Evolutionary conservation across 2,888 invertebrate species (phyloP).

Genomic region (Drosophila recens): DNA sequence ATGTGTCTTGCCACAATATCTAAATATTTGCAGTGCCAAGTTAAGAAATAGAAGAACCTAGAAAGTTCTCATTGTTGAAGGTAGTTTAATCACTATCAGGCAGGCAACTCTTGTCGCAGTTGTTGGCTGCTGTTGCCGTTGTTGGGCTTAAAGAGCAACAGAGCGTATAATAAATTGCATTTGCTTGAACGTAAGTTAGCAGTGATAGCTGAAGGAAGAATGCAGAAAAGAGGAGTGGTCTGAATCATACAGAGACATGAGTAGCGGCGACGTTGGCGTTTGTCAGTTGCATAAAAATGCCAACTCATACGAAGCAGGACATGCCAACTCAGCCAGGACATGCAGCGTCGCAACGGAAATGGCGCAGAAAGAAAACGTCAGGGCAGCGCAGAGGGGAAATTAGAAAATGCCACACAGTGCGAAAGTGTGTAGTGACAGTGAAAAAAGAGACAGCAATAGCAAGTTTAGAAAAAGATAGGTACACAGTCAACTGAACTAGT

Average conservation of each 20-base stretch:
- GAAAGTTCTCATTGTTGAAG: conserved; percentile 10
- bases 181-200: conserved; percentile 37
- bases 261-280: conserved; percentile 62
- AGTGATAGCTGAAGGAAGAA: neutral
- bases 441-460: neutral
- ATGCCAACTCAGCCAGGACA: conserved; percentile 66
- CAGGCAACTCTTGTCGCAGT: conserved; percentile 23
- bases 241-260: conserved; percentile 55
- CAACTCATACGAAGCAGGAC: conserved; percentile 73
- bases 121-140: conserved; percentile 11
- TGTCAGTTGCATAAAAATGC: conserved; percentile 80
- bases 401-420: conserved; percentile 74
- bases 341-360: conserved; percentile 75
- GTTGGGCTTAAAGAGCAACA: conserved; percentile 53
- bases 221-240: neutral
- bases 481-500: conserved; percentile 25
- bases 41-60: neutral
- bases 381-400: conserved; percentile 60
- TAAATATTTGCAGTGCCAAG: conserved; percentile 25
- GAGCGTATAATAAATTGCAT: conserved; percentile 76
- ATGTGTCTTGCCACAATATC: conserved; percentile 10
- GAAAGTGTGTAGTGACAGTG: conserved; percentile 22
- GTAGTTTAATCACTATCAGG: conserved; percentile 53
- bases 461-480: conserved; percentile 20
- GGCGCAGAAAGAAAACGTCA: conserved; percentile 71